Evolutionary conservation across 2,113 vertebrate species (phyloP).

Genomic region (Tyto alba): DNA sequence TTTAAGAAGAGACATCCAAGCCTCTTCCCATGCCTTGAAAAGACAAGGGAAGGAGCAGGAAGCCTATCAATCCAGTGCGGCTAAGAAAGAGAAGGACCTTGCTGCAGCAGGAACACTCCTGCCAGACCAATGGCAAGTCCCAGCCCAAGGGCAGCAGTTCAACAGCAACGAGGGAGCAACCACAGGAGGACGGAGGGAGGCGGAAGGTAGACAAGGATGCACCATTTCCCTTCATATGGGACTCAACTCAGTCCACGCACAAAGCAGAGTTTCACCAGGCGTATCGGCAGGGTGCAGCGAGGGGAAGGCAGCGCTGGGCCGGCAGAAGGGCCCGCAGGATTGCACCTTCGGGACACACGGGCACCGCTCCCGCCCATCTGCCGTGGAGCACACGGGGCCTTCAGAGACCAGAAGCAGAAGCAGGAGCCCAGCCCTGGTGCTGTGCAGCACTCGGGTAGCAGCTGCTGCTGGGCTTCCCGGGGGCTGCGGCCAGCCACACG

Average conservation of each 20-base stretch:
- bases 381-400: fast-evolving
- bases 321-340: not conserved
- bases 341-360: fast-evolving
- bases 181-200: not conserved
- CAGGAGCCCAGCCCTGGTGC: not conserved
- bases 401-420: not conserved
- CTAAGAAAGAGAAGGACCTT: not conserved
- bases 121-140: fast-evolving
- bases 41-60: not conserved
- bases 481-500: not conserved
- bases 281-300: fast-evolving
- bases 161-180: not conserved
- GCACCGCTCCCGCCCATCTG: not conserved
- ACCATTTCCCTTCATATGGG: not conserved
- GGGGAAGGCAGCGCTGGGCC: not conserved
- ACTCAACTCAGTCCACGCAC: fast-evolving
- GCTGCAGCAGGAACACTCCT: not conserved
- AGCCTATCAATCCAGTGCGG: not conserved
- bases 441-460: not conserved
- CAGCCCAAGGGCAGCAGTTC: not conserved
- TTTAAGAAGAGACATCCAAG: not conserved
- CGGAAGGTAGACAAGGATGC: not conserved
- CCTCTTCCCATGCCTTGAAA: not conserved
- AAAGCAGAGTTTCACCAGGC: not conserved
- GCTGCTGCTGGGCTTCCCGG: not conserved